Evolutionary conservation across 2,797 vertebrate genomes (phyloP), one percentile per base, ranked within the genome.

Genomic region (Dallia pectoralis): DNA sequence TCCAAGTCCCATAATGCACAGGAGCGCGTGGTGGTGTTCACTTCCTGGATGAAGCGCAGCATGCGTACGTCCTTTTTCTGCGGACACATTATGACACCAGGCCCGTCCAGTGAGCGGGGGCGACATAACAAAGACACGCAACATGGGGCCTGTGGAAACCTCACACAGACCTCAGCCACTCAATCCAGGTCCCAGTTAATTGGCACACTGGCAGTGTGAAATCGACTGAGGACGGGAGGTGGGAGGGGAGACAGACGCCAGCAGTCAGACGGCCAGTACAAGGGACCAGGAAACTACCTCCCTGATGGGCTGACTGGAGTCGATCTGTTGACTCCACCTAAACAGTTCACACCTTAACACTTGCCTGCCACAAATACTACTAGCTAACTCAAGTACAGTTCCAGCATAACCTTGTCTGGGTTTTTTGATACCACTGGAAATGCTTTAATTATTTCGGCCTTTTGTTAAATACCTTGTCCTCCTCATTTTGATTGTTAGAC

Each of bases 41-140:
- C 96, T 90, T 99, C 97, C 92, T 99, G 97, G 91, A 98, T 99
- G 91, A 98, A 97, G 78, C 97, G 95, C 82, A 98, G 92, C 97
- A 97, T 99, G 87, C 93, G 93, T 79, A 97, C 95, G 0, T 96
- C 95, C 88, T 97, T 98, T 90, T 97, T 97, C 97, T 98, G 90
- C 81, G 29, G 67, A 25, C 27, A 51, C 29, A 22, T 29, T 22
- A 22, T 25, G 49, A 83, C 19, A 75, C 0, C 0, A 14, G 48
- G 27, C 63, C 14, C 77, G 33, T 22, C 44, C 18, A 67, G 65
- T 71, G 32, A 81, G 16, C 18, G 25, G 14, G 14, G 27, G 22
- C 36, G 22, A 64, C 29, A 73, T 48, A n/a, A 19, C n/a, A 40
- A 44, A 44, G 65, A 36, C 11, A 67, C 19, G 25, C 30, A n/a